Conservation (phyloP, 2,888 invertebrate genomes). For the Pimpla rufipes region DNA sequence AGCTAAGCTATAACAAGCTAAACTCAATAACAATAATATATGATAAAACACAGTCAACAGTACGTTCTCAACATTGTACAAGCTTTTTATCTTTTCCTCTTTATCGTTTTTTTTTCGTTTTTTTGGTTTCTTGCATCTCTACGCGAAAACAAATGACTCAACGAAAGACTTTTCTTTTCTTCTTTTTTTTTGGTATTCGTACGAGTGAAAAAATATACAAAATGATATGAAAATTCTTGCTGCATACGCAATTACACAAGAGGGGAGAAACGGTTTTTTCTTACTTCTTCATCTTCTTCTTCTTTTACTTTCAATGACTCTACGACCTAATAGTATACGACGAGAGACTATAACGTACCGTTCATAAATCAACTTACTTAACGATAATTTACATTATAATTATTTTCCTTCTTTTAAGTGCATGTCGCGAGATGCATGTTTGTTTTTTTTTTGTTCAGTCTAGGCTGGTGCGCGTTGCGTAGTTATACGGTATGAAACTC, state of each 20-base stretch:
- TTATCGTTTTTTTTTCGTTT: no score
- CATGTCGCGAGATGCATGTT: conserved; percentile 45
- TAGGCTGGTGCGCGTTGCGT: conserved; percentile 62
- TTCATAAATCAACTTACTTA: conserved; percentile 47
- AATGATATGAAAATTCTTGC: conserved; percentile 10
- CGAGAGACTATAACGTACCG: conserved; percentile 27
- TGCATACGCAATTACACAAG: conserved; percentile 23
- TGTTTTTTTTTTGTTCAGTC: conserved; percentile 50
- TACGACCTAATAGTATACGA: conserved; percentile 35
- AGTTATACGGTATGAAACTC: conserved; percentile 35
- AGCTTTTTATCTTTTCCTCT: conserved; percentile 49
- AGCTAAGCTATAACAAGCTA: conserved; percentile 72
- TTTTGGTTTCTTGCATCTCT: conserved; percentile 23
- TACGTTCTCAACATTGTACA: conserved; percentile 64
- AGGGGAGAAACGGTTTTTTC: conserved; percentile 9
- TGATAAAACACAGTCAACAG: conserved; percentile 70
- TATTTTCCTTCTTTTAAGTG: conserved; percentile 13
- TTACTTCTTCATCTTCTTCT: background rate
- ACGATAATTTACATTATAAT: conserved; percentile 36
- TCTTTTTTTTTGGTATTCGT: background rate
- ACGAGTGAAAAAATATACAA: conserved; percentile 16
- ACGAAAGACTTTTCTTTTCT: background rate
- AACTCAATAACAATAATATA: conserved; percentile 73
- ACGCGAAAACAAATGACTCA: conserved; percentile 18
- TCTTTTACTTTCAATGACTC: conserved; percentile 4